Base-by-base conservation (phyloP, 2,888 invertebrate genomes). In the Drosophila nr. perissopoda region DNA sequence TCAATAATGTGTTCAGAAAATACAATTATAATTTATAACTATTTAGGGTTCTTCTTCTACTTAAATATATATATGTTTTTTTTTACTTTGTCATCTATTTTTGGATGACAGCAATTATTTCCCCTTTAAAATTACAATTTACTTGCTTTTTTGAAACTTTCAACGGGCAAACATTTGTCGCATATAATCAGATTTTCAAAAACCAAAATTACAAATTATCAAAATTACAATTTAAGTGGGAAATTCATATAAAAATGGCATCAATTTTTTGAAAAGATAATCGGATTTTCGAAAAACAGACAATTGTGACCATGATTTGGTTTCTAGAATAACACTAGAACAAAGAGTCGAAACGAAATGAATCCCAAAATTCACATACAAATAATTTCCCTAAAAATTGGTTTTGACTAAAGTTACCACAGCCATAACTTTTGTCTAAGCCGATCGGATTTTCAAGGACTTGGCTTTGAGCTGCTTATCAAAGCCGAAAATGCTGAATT, bases 361-460 rank as follows among this genome's bases (percentile, higher is more conserved):
- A 6, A 2, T 1, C 1, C 1, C 3, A 42, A 11, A 13, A 13
- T 42, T 13, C 2, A n/a, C 4, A 2, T 5, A 0, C 0, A n/a
- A n/a, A 11, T n/a, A 11, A n/a, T 42, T 11, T 21, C 0, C 1
- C 21, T 3, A 13, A 13, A 3, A 42, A 21, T 0, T 42, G 13
- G 13, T 4, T 21, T 46, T 7, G 4, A 25, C 1, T 2, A 25
- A 25, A 46, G 1, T 25, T 46, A 16, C 21, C 11, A 0, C 1
- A 4, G 11, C 33, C 33, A 33, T 4, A 11, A 33, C 11, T 33
- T 11, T 11, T 33, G 33, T 4, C 33, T 11, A 11, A 33, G 33
- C 13, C 2, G 13, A 34, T 4, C 34, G 4, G 4, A 16, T 34
- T 34, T 16, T 5, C 5, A 13, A 36, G 0, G 2, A 36, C 36